A percentile compares a stretch with the other conserved stretches of the same genome.
Conservation (phyloP, 2,113 vertebrate genomes). For the Chloropsis hardwickii region DNA sequence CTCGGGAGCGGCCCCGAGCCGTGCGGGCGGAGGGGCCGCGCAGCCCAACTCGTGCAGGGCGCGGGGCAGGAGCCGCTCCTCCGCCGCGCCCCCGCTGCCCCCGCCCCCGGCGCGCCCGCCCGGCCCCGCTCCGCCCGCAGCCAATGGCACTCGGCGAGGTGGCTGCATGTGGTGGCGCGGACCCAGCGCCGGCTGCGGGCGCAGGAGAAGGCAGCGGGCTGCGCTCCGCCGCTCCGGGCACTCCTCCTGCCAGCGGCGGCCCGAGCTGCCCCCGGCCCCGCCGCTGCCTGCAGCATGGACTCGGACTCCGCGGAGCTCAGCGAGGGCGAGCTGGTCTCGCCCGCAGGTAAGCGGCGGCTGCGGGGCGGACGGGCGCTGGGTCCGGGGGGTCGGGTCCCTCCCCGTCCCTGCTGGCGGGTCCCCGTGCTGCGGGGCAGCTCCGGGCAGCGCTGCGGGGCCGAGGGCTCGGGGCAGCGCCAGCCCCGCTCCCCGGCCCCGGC, state of each 20-base stretch:
- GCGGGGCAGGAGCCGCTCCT: not conserved
- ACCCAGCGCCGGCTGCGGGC: not conserved
- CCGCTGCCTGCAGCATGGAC: slow-evolving; percentile 82
- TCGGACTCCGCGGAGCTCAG: slow-evolving; percentile 95
- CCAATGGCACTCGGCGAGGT: slow-evolving; percentile 24
- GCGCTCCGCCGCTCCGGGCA: not conserved
- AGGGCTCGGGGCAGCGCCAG: not conserved
- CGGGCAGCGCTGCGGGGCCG: not conserved
- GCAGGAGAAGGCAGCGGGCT: not conserved
- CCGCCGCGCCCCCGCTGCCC: not conserved
- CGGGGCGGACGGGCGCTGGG: not conserved
- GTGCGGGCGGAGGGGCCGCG: not conserved
- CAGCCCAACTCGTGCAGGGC: not conserved
- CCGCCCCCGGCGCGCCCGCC: not conserved
- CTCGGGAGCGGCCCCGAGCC: not conserved
- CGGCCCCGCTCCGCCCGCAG: not conserved
- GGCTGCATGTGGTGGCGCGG: slow-evolving; percentile 4
- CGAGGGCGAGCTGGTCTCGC: slow-evolving; percentile 85
- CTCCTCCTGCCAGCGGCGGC: not conserved
- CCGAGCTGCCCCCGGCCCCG: not conserved
- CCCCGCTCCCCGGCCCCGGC: not conserved
- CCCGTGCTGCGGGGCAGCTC: not conserved
- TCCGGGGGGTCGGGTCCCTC: not conserved
- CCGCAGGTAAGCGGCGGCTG: slow-evolving; percentile 77
- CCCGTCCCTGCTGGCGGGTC: not conserved